Evolutionary conservation across 2,113 vertebrate genomes (phyloP).

Genomic region (Myrmophylax atrothorax): DNA sequence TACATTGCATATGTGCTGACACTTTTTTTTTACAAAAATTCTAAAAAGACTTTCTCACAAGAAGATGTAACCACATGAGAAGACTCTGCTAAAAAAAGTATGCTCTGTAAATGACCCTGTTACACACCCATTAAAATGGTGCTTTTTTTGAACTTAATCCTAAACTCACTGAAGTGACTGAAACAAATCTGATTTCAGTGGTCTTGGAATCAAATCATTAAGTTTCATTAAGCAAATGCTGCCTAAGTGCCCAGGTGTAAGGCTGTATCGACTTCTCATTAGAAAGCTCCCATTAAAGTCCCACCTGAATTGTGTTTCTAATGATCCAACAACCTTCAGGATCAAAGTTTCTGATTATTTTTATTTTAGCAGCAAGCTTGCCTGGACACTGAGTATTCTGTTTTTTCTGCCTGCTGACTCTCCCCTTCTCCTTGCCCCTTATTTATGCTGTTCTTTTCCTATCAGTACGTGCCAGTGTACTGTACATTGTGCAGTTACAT

Average conservation of each 20-base stretch:
- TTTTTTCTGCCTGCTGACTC: neutral
- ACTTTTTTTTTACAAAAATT: neutral
- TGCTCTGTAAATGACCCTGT: neutral
- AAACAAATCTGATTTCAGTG: neutral
- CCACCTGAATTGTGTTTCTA: neutral
- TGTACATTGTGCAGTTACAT: neutral
- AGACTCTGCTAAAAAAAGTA: neutral
- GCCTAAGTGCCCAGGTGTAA: neutral
- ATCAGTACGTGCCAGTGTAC: constrained; percentile 4
- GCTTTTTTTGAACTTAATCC: neutral
- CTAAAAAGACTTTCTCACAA: constrained; percentile 4
- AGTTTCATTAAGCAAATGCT: neutral
- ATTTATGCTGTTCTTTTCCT: constrained; percentile 45
- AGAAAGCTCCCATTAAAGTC: neutral
- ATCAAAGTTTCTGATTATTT: neutral
- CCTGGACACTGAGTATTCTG: neutral
- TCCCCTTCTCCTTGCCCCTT: neutral
- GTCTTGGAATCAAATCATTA: neutral
- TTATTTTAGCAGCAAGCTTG: neutral
- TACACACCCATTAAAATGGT: neutral
- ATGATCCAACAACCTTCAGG: neutral
- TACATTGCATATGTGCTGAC: neutral
- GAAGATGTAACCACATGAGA: constrained; percentile 38
- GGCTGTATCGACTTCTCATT: neutral
- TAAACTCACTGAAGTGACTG: neutral